Conservation (phyloP, 2,113 vertebrate species). For the Lasiurus borealis region DNA sequence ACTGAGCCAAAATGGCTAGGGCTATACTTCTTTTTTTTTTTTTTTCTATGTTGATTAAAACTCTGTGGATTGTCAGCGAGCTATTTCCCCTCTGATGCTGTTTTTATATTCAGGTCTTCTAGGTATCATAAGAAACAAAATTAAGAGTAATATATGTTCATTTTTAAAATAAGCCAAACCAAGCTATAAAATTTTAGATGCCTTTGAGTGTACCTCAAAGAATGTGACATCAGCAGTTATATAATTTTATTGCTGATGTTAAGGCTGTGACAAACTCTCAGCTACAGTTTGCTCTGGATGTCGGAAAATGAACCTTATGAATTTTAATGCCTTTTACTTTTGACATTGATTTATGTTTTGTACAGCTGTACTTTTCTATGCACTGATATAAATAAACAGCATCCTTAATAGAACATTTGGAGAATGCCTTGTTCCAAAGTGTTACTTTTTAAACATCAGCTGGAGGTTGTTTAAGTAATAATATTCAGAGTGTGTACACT, state of each 20-base stretch:
- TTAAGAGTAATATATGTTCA: conserved; percentile 74
- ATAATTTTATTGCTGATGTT: conserved; percentile 82
- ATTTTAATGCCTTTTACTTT: conserved; percentile 83
- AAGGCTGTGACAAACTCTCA: conserved; percentile 81
- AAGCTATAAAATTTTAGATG: conserved; percentile 79
- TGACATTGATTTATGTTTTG: conserved; percentile 82
- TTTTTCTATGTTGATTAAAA: conserved; percentile 62
- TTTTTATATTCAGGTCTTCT: conserved; percentile 60
- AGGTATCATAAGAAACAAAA: conserved; percentile 75
- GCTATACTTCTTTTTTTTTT: background rate
- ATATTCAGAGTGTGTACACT: conserved; percentile 71
- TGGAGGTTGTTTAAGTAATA: conserved; percentile 79
- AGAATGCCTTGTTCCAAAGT: conserved; percentile 75
- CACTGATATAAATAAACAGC: conserved; percentile 83
- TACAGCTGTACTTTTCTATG: conserved; percentile 83
- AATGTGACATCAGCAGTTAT: conserved; percentile 81
- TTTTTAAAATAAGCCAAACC: conserved; percentile 83
- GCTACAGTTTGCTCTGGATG: conserved; percentile 75
- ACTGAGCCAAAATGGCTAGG: too few species aligned
- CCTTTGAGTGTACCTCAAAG: conserved; percentile 79
- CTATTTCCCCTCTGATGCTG: conserved; percentile 69
- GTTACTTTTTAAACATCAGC: conserved; percentile 77
- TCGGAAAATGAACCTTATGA: conserved; percentile 83
- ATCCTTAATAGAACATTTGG: conserved; percentile 81
- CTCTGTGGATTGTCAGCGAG: conserved; percentile 61